Conservation (phyloP, 2,113 vertebrate species). For the Himantopus leucocephalus region DNA sequence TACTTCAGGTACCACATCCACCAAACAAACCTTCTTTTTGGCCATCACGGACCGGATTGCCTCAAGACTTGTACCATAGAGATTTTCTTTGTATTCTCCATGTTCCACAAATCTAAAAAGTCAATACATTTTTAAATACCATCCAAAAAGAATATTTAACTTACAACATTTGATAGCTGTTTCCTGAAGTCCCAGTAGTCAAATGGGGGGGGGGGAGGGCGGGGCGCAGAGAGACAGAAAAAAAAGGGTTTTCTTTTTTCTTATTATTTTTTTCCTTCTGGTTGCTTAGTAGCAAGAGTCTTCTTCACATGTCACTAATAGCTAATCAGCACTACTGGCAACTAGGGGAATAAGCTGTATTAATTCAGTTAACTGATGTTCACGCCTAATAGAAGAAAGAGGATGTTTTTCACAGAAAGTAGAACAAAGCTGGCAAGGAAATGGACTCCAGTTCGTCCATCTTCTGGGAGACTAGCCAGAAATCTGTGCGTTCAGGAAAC, state of each 20-base stretch:
- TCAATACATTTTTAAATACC: background rate
- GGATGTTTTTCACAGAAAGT: background rate
- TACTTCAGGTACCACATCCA: slow-evolving; percentile 93
- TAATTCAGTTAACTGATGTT: background rate
- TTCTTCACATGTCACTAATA: background rate
- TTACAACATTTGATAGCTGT: background rate
- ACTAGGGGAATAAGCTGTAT: background rate
- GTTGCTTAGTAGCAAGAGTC: background rate
- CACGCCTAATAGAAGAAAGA: background rate
- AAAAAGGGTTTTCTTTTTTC: background rate
- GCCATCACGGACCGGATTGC: slow-evolving; percentile 85
- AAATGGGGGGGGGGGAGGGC: background rate
- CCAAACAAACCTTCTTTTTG: slow-evolving; percentile 88
- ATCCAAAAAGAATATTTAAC: background rate
- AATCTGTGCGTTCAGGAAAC: background rate
- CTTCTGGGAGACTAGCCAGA: background rate
- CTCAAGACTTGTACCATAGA: slow-evolving; percentile 91
- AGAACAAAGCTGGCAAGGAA: background rate
- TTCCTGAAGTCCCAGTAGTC: background rate
- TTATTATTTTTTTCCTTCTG: background rate
- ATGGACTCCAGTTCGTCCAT: background rate
- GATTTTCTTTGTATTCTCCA: slow-evolving; percentile 92
- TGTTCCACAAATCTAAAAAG: slow-evolving; percentile 88
- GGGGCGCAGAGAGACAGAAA: too few species aligned
- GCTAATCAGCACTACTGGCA: background rate